Base-by-base conservation (phyloP, 2,888 invertebrate species). In the Drosophila stalkeri region DNA sequence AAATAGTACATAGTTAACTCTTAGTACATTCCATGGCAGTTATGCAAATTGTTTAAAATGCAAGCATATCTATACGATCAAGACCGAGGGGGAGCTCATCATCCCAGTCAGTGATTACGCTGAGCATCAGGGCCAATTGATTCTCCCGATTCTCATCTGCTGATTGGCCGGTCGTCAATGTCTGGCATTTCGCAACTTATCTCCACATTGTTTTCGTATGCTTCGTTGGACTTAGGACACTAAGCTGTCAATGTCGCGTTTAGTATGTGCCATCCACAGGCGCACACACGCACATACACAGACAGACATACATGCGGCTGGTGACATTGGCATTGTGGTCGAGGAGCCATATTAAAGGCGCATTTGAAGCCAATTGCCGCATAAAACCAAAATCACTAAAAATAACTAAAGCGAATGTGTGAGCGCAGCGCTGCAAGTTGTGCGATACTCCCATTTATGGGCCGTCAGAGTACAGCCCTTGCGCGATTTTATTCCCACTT, bases 341-440 rank as follows among this genome's bases (percentile, higher is more conserved):
- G 66, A 46, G 55, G 66, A 46, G 55, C 54, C 56, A 60, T 51
- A 63, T 81, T 77, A 63, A 59, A 66, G 62, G 59, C 66, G 46
- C 81, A 78, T 74, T 81, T 44, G 59, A 31, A 81, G 67, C 55
- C 75, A 78, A 81, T 77, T 81, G 75, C 59, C 74, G 62, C 79
- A 52, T 66, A 60, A 74, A 81, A 63, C 18, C 43, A 47, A 74
- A 74, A 81, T 81, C 75, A 74, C 75, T 63, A 59, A 60, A 76
- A 57, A 23, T 20, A 3, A 55, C 35, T 54, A 55, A 70, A 71
- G 35, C 16, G 31, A 43, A 49, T 54, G 63, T 54, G 63, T 31
- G 54, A 23, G 39, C 71, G 71, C 46, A 61, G 23, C 23, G 52
- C 51, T 27, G 43, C 31, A 69, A 49, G 41, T 31, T 49, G 56